Conservation (phyloP, 2,797 vertebrate species). For the Coranthus polyacanthus region DNA sequence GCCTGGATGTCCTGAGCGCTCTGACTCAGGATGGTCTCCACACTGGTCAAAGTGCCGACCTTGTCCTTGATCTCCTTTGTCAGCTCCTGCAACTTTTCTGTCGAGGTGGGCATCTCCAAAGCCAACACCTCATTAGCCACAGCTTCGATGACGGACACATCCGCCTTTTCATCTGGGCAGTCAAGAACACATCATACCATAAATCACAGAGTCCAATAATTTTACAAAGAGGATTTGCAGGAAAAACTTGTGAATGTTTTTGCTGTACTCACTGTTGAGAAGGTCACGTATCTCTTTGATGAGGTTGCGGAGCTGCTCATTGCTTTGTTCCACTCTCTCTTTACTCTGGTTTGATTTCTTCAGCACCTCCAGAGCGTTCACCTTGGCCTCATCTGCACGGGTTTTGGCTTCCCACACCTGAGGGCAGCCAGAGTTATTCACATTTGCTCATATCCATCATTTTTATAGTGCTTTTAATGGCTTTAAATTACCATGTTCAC, state of each 20-base stretch:
- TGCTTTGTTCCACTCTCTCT: conserved; percentile 92
- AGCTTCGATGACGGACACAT: conserved; percentile 86
- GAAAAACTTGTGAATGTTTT: background rate
- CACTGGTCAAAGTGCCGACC: conserved; percentile 91
- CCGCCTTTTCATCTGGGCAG: conserved; percentile 71
- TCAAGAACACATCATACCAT: background rate
- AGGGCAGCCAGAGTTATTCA: background rate
- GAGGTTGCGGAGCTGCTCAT: conserved; percentile 91
- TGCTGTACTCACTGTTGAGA: conserved; percentile 86
- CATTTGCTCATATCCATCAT: background rate
- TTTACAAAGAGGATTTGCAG: no score
- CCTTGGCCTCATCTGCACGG: conserved; percentile 91
- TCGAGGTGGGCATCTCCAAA: conserved; percentile 93
- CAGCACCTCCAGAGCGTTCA: conserved; percentile 89
- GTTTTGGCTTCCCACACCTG: conserved; percentile 93
- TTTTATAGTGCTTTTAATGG: background rate
- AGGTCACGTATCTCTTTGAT: conserved; percentile 96
- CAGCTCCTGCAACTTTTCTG: conserved; percentile 89
- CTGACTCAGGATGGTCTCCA: conserved; percentile 92
- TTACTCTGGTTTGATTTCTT: conserved; percentile 92
- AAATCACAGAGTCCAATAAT: no score
- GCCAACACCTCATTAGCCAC: conserved; percentile 94
- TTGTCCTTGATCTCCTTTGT: conserved; percentile 91
- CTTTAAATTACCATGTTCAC: conserved; percentile 2
- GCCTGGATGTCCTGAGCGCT: conserved; percentile 88